These are phyloP conservation scores for Leptobrachium ailaonicum DNA, from an alignment of 2,113 vertebrate species.

Conservation along the genomic window DNA sequence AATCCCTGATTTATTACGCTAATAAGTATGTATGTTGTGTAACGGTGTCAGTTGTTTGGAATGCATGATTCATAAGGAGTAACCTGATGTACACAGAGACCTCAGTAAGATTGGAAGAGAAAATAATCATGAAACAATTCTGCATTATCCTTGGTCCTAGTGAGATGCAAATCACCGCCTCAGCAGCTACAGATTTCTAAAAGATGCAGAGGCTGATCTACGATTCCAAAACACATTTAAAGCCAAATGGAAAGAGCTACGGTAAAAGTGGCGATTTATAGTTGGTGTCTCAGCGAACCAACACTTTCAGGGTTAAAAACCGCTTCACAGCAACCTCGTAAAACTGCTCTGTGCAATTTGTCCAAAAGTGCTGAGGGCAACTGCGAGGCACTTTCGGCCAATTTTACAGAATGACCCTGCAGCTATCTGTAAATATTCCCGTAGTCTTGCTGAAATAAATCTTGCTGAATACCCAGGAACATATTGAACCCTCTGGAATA, in stretches of 20 bases:
- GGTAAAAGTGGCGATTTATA: not conserved
- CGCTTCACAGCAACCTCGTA: conserved; percentile 16
- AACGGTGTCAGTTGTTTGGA: conserved; percentile 51
- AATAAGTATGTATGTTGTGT: conserved; percentile 63
- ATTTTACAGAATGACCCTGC: conserved; percentile 45
- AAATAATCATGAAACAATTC: conserved; percentile 54
- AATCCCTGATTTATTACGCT: conserved; percentile 65
- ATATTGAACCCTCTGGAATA: conserved; percentile 48
- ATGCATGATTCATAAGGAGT: conserved; percentile 51
- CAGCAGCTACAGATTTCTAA: conserved; percentile 36
- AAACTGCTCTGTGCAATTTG: conserved; percentile 24
- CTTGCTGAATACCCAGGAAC: conserved; percentile 41
- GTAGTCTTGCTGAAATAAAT: conserved; percentile 42
- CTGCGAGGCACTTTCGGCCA: conserved; percentile 40
- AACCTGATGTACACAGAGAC: conserved; percentile 56
- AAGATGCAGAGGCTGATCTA: conserved; percentile 11
- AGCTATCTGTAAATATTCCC: conserved; percentile 49
- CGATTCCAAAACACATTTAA: conserved; percentile 23
- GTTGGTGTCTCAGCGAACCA: not conserved
- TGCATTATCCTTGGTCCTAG: not conserved
- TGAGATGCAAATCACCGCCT: conserved; percentile 24
- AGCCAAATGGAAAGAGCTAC: not conserved
- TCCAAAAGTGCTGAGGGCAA: conserved; percentile 44
- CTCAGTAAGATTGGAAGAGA: conserved; percentile 48
- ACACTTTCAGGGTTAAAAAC: conserved; percentile 30